These are phyloP conservation scores for Pseudotriccus pelzelni DNA, from an alignment of 2,797 vertebrate species.

Conservation along the genomic window DNA sequence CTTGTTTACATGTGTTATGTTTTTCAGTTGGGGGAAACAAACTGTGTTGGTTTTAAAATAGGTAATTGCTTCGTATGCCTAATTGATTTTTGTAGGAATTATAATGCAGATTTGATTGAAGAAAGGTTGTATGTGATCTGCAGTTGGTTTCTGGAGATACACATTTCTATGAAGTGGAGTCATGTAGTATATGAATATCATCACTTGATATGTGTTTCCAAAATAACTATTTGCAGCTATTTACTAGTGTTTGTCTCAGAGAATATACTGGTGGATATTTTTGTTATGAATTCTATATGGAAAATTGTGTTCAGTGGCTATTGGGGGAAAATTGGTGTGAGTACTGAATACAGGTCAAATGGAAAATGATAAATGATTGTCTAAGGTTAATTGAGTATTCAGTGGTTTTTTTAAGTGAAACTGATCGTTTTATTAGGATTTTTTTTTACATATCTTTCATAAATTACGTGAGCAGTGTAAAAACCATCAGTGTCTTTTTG, in stretches of 20 bases:
- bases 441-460: not conserved
- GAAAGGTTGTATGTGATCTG: constrained; percentile 63
- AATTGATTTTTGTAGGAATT: constrained; percentile 63
- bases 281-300: not conserved
- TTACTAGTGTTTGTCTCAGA: constrained; percentile 35
- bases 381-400: not conserved
- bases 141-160: constrained; percentile 31
- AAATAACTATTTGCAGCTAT: constrained; percentile 59
- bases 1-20: constrained; percentile 25
- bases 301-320: not conserved
- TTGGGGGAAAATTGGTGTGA: not conserved
- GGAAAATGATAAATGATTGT: not conserved
- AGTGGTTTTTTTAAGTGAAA: not conserved
- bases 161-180: constrained; percentile 25
- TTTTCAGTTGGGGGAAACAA: constrained; percentile 65
- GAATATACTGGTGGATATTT: not conserved
- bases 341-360: not conserved
- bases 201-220: constrained; percentile 30
- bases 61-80: constrained; percentile 72
- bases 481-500: not conserved
- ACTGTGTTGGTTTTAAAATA: constrained; percentile 73
- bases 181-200: constrained; percentile 15
- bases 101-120: constrained; percentile 71
- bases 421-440: not conserved
- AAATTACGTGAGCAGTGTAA: not conserved